Percentiles rank a stretch among this genome's conserved stretches.
Evolutionary conservation across 64 coral and sea anemone species (phyloP).

Genomic region (Montipora cactus): DNA sequence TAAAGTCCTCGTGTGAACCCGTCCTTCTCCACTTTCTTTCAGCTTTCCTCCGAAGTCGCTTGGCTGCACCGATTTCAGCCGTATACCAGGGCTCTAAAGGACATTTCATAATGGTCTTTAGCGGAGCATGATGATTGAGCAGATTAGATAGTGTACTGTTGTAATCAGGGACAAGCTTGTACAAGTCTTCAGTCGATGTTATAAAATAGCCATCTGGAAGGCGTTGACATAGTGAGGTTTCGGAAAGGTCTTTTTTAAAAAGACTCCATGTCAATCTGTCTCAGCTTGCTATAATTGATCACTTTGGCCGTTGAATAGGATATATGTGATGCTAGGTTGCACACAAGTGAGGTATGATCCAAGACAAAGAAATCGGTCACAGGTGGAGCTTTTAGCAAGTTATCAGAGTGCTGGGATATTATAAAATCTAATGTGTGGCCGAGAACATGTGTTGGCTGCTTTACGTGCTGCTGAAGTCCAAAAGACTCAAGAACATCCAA

Average conservation of each 20-base stretch:
- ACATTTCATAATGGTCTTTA: constrained; percentile 20
- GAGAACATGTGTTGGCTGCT: no score
- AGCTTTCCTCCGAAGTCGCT: constrained; percentile 57
- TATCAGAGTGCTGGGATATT: no score
- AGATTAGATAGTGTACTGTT: constrained; percentile 1
- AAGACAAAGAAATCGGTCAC: no score
- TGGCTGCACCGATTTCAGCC: constrained; percentile 51
- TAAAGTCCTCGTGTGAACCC: neutral
- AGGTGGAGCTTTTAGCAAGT: no score
- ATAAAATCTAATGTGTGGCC: no score
- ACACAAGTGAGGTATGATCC: no score
- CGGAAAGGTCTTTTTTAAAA: constrained; percentile 17
- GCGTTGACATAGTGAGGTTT: neutral
- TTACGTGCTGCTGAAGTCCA: no score
- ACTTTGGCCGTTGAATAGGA: no score
- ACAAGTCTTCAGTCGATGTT: neutral
- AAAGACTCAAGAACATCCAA: no score
- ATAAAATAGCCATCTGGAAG: no score
- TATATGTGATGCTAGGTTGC: no score
- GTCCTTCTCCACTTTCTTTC: constrained; percentile 34
- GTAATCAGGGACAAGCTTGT: neutral
- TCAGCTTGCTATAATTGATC: constrained; percentile 16
- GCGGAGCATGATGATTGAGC: constrained; percentile 10
- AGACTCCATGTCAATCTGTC: constrained; percentile 33
- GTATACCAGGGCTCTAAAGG: constrained; percentile 48